Conservation (phyloP, 2,113 vertebrate genomes). For the Salvator merianae region DNA sequence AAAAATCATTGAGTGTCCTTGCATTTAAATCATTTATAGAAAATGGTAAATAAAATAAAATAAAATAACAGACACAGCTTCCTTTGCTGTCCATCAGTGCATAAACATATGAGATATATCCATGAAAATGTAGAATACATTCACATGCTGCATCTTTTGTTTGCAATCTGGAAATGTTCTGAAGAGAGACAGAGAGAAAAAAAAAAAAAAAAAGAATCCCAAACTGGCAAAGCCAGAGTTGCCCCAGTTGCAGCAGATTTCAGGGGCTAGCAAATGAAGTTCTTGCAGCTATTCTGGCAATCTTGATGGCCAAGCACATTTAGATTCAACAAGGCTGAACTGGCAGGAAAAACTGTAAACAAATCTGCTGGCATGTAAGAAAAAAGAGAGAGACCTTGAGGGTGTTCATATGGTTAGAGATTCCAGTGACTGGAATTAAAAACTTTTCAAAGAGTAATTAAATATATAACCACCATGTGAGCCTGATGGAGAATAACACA, state of each 20-base stretch:
- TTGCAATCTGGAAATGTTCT: neutral
- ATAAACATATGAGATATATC: too few species aligned
- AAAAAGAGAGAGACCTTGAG: neutral
- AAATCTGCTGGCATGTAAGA: neutral
- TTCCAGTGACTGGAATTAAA: conserved; percentile 18
- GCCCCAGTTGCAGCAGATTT: neutral
- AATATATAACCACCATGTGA: conserved; percentile 3
- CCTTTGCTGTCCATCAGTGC: neutral
- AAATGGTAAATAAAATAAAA: neutral
- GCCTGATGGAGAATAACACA: neutral
- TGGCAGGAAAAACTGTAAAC: conserved; percentile 8
- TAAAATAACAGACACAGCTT: neutral
- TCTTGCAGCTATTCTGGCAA: conserved; percentile 23
- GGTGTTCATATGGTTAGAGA: neutral
- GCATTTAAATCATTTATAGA: neutral
- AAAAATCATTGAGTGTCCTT: neutral
- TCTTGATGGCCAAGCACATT: conserved; percentile 34
- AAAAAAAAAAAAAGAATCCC: neutral
- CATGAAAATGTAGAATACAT: neutral
- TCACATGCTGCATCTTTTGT: neutral
- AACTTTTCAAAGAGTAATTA: conserved; percentile 41
- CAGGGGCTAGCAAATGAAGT: neutral
- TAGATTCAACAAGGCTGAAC: neutral
- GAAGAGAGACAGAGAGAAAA: too few species aligned
- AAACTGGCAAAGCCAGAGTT: conserved; percentile 24